Evolutionary conservation across 2,888 invertebrate species (phyloP).

Genomic region (Euplexia lucipara): DNA sequence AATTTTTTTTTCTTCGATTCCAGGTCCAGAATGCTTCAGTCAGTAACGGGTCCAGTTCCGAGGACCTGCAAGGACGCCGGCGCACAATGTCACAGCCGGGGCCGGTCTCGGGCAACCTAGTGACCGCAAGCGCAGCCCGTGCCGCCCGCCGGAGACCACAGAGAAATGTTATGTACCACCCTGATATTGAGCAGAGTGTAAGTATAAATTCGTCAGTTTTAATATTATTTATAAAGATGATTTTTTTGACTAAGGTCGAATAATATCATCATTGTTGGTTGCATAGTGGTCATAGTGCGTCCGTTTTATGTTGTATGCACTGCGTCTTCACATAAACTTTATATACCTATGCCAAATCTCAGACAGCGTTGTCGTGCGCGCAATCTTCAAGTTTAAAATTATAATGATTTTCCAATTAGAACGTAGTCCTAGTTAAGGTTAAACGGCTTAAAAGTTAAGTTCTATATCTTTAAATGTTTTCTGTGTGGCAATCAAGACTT

Average conservation of each 20-base stretch:
- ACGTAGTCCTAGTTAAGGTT: too few relatives aligned
- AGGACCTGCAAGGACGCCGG: constrained; percentile 71
- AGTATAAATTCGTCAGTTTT: constrained; percentile 58
- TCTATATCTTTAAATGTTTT: too few relatives aligned
- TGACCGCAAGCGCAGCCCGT: constrained; percentile 82
- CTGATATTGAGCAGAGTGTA: constrained; percentile 76
- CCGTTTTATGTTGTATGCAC: too few relatives aligned
- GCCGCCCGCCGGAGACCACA: constrained; percentile 78
- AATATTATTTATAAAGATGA: not conserved
- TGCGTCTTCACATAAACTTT: too few relatives aligned
- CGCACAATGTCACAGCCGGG: constrained; percentile 86
- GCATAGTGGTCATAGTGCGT: too few relatives aligned
- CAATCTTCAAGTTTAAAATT: too few relatives aligned
- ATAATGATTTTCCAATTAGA: too few relatives aligned
- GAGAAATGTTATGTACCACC: constrained; percentile 82
- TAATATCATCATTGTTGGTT: too few relatives aligned
- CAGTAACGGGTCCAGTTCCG: constrained; percentile 63
- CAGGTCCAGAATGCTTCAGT: constrained; percentile 81
- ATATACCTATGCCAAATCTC: too few relatives aligned
- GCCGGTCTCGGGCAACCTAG: constrained; percentile 76
- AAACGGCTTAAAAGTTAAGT: not conserved
- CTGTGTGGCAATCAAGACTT: too few relatives aligned
- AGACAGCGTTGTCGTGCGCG: too few relatives aligned
- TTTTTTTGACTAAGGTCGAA: too few relatives aligned
- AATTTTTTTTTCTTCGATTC: not conserved